A percentile compares a stretch with the other conserved stretches of the same genome.
phyloP scores from a whole-genome alignment of 2,113 vertebrate genomes.

The Nanorana parkeri region DNA sequence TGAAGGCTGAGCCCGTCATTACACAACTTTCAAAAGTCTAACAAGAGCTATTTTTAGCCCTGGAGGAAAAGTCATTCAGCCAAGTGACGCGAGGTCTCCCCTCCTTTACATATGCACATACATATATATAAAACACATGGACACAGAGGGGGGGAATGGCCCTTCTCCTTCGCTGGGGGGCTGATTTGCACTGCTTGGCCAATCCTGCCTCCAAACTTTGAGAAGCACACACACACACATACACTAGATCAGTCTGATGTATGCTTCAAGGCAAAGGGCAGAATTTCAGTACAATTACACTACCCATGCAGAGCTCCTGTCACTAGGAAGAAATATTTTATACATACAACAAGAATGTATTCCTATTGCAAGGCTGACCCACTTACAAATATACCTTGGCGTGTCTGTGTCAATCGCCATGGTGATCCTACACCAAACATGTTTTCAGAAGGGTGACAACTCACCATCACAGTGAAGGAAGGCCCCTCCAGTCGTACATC shows the following conservation, averaged over 20 bases:
- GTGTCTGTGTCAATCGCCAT: neutral
- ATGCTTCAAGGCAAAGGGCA: too few relatives aligned
- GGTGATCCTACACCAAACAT: neutral
- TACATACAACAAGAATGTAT: neutral
- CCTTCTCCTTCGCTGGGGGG: too few relatives aligned
- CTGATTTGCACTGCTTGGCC: too few relatives aligned
- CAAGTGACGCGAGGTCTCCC: constrained; percentile 25
- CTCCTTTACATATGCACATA: constrained; percentile 12
- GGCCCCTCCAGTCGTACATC: constrained; percentile 51
- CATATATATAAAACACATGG: constrained; percentile 16
- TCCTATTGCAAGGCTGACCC: neutral
- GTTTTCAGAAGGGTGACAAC: constrained; percentile 20
- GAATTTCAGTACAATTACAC: too few relatives aligned
- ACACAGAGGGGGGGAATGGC: too few relatives aligned
- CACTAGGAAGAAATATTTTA: too few relatives aligned
- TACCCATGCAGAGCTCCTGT: too few relatives aligned
- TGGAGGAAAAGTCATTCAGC: constrained; percentile 36
- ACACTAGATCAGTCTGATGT: too few relatives aligned
- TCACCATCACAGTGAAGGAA: constrained; percentile 57
- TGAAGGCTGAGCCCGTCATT: neutral
- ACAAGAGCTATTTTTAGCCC: constrained; percentile 45
- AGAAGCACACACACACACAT: too few relatives aligned
- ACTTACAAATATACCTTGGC: neutral
- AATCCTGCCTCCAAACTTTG: constrained; percentile 7
- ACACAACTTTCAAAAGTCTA: constrained; percentile 48